Evolutionary conservation across 1,140 invertebrate genomes (phyloP), one percentile per base, ranked within the genome.

Genomic region (Euwallacea fornicatus): DNA sequence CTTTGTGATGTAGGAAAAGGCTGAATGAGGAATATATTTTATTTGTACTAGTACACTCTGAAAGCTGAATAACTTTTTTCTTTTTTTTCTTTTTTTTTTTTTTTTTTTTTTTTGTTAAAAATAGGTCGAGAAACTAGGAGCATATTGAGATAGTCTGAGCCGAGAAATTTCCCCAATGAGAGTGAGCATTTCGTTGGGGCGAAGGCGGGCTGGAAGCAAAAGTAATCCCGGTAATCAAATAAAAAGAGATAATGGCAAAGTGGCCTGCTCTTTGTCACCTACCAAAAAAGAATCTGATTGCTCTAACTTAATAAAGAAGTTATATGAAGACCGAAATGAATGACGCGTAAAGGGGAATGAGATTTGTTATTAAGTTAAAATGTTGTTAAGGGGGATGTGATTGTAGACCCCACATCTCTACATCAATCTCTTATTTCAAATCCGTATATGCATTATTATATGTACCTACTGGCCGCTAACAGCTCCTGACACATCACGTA

Each of bases 291-390:
- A 74, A 76, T 76, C 75, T 74, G 66, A 72, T 67, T 53, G 58
- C 56, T 65, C 68, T 77, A 77, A 77, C 75, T 75, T 72, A 76
- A 77, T 77, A 72, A 66, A 75, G 75, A 77, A 76, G 75, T 77
- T 77, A 77, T 77, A 74, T 75, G 60, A 47, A 72, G 58, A 58
- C 42, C 47, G 11, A 64, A 64, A 64, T 53, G 44, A 64, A 64
- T 64, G 13, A 64, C 62, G 16, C n/a, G 13, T 10, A 50, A 15
- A 56, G 16, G 54, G 54, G 10, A 66, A 21, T 66, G 50, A 55
- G 64, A 66, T 66, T 66, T 66, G 9, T 66, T 42, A 66, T 66
- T 33, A 10, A 43, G 42, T 66, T 66, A 66, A 47, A 44, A 53
- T n/a, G 47, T 64, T 64, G 21, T 64, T 64, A 33, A 33, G 21